Evolutionary conservation across 2,888 invertebrate species (phyloP), one percentile per base, ranked within the genome.

Genomic region (Elmis aenea): DNA sequence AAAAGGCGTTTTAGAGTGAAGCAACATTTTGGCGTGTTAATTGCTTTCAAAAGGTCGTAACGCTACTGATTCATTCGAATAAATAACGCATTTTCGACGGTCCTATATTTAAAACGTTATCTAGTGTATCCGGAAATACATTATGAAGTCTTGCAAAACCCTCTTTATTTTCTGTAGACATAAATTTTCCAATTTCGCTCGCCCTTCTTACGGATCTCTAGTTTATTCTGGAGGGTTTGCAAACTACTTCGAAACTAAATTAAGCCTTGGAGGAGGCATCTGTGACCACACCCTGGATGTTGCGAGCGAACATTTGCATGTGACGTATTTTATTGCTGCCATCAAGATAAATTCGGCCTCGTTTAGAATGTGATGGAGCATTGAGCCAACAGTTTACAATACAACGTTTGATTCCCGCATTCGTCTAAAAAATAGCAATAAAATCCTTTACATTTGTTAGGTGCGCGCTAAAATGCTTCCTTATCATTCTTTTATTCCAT

Each of bases 281-380:
- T 67, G 67, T 66, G 67, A 67, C 67, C 66, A 66, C 66, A 67
- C 66, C 65, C 66, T 62, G 63, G 59, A 62, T 62, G 62, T 61
- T 61, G 60, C 57, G 56, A 54, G 52, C 52, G 58, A 62, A 62
- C 67, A 67, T 67, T 68, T 68, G 68, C 67, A 67, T 65, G 67
- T 68, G 68, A 68, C 68, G 67, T 67, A 65, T 67, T 68, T 67
- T 68, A 68, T 67, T 67, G 65, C 67, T 60, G 57, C 57, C 60
- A 62, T 62, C 58, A 52, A 55, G 57, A 58, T 57, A 58, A 57
- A 57, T 55, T 54, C 55, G 47, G 46, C 51, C 51, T 50, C 53
- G 52, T 51, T 55, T 52, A 49, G 52, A 52, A 50, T 52, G 55
- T 51, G 51, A 52, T 50, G 47, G 47, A 46, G 47, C 54, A 52